Evolutionary conservation across 2,797 vertebrate genomes (phyloP), one percentile per base, ranked within the genome.

Genomic region (Dromococcyx pavoninus): DNA sequence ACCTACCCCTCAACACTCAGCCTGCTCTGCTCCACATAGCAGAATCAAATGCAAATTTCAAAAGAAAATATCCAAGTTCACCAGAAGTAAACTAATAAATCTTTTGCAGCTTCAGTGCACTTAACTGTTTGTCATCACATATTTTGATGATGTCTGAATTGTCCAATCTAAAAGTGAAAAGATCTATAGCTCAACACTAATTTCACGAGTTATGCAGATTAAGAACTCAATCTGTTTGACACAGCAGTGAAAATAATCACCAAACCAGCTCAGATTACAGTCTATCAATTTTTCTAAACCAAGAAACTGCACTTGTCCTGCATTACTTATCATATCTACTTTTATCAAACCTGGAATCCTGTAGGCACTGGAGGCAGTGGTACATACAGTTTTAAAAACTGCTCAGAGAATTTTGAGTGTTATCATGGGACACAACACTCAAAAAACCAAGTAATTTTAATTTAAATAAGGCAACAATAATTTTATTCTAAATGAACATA

Each of bases 311-410:
- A 53, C 88, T 93, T 76, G 35, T 84, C 70, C 64, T 61, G 22
- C 61, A 74, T 61, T 86, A 62, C 28, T 61, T 91, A 82, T 74
- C 70, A 79, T 22, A 32, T 72, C 25, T 91, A 48, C n/a, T 86
- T 93, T 70, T 88, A 73, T 60, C 70, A 85, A 92, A 53, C 22
- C 46, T 81, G 37, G 96, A 93, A 92, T 88, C 70, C 44, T 75
- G 54, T 12, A 75, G 79, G 44, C 35, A 89, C 6, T 41, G 58
- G 28, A 61, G 10, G 18, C 43, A 53, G 18, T 39, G 17, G 24
- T 76, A 82, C 67, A 39, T 12, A 32, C 71, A 76, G 32, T 48
- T 82, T 86, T 30, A 85, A 93, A 92, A 73, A 76, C 76, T 80
- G 17, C 37, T 79, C 41, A 64, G 17, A 72, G 43, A 67, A 67